A percentile compares a stretch with the other conserved stretches of the same genome.
These are phyloP conservation scores for Heptranchias perlo DNA, from an alignment of 2,113 vertebrate genomes.

Conservation along the genomic window DNA sequence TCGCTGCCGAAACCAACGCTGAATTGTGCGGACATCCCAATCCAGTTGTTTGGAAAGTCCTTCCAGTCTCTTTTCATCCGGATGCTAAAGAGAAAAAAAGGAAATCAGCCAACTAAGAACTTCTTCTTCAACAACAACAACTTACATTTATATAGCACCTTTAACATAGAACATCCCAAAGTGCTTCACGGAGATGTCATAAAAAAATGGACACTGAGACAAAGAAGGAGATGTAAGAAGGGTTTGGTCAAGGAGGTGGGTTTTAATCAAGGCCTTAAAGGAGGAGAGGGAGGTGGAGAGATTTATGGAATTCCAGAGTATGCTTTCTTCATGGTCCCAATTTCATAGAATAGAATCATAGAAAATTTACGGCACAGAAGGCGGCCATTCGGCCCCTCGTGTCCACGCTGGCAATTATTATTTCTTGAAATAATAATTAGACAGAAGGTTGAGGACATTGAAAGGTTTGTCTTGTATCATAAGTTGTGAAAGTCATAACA, in stretches of 20 bases:
- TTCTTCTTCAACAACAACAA: background rate
- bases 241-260: background rate
- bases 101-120: slow-evolving; percentile 14
- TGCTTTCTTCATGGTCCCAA: background rate
- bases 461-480: no score
- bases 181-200: background rate
- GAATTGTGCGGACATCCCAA: slow-evolving; percentile 94
- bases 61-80: slow-evolving; percentile 92
- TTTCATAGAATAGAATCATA: background rate
- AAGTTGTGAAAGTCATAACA: no score
- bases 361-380: no score
- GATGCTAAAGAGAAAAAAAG: slow-evolving; percentile 65
- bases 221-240: background rate
- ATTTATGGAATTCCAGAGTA: background rate
- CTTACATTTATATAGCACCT: background rate
- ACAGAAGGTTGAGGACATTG: no score
- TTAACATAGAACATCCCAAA: background rate
- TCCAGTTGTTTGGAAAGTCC: slow-evolving; percentile 96
- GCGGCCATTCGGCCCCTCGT: no score
- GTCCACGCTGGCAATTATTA: no score
- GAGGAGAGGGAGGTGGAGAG: background rate
- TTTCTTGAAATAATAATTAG: no score
- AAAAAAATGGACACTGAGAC: background rate
- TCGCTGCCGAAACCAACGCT: slow-evolving; percentile 93
- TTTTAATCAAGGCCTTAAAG: background rate